These are phyloP conservation scores for Semnopithecus entellus DNA, from an alignment of 2,113 vertebrate species.

Conservation along the genomic window DNA sequence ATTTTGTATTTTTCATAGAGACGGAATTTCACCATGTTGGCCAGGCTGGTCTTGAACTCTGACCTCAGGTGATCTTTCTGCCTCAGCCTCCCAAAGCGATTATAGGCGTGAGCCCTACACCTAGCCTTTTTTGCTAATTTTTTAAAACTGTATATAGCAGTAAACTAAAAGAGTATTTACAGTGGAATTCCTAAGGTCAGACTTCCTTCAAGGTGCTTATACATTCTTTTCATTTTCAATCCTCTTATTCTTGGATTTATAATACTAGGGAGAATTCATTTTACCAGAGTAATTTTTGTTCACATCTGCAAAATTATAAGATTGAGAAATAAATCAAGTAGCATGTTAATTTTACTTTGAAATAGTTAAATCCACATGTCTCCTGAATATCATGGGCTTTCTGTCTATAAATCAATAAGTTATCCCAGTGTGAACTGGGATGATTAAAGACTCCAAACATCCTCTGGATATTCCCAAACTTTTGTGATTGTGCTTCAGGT, in stretches of 20 bases:
- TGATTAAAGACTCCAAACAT: neutral
- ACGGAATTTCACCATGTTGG: no score
- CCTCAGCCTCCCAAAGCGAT: no score
- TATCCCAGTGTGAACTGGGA: neutral
- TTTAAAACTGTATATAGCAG: accelerated
- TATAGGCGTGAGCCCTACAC: no score
- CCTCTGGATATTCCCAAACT: neutral
- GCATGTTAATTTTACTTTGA: neutral
- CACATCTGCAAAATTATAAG: neutral
- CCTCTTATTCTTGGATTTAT: neutral
- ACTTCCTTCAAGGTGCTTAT: neutral
- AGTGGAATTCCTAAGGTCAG: neutral
- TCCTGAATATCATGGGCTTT: neutral
- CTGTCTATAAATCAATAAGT: neutral
- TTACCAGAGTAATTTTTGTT: neutral
- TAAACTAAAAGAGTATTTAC: neutral
- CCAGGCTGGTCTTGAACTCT: no score
- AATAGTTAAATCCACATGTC: neutral
- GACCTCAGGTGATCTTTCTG: no score
- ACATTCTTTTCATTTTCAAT: neutral
- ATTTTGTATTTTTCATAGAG: no score
- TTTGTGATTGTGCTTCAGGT: neutral
- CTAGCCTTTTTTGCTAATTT: neutral
- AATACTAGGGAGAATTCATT: neutral
- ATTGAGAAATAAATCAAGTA: neutral